Evolutionary conservation across 2,797 vertebrate genomes (phyloP).

Genomic region (Hylomyscus alleni): DNA sequence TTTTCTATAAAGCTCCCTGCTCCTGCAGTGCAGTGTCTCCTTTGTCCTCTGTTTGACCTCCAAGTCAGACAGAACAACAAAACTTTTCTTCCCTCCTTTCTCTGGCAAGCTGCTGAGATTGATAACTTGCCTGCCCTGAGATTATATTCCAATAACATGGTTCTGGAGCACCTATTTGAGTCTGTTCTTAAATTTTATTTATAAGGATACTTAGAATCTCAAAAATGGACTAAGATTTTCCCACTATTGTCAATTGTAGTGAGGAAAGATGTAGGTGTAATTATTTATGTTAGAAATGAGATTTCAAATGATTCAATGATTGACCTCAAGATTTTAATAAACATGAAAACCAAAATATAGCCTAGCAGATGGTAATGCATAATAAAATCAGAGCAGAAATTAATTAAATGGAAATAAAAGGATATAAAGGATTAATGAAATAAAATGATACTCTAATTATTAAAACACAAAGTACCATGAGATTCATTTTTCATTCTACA

Average conservation of each 20-base stretch:
- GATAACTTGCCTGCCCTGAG: background rate
- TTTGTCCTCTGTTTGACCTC: background rate
- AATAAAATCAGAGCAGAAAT: background rate
- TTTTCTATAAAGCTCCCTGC: background rate
- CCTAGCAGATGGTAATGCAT: background rate
- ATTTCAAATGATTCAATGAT: background rate
- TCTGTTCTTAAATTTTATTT: background rate
- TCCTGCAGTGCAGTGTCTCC: too few species aligned
- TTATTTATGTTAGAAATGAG: background rate
- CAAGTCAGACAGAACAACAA: background rate
- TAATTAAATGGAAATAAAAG: background rate
- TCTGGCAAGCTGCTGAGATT: background rate
- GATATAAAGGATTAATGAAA: background rate
- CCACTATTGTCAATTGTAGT: background rate
- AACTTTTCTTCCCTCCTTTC: background rate
- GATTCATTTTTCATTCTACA: background rate
- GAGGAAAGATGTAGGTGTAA: background rate
- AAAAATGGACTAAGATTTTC: background rate
- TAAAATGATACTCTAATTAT: background rate
- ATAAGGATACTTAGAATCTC: background rate
- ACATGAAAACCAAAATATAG: background rate
- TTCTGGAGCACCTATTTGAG: background rate
- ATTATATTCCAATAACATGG: background rate
- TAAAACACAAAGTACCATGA: background rate
- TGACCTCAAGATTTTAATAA: background rate